A percentile compares a stretch with the other conserved stretches of the same genome.
Conservation (phyloP, 2,888 invertebrate species). For the Campopleginae sp. region DNA sequence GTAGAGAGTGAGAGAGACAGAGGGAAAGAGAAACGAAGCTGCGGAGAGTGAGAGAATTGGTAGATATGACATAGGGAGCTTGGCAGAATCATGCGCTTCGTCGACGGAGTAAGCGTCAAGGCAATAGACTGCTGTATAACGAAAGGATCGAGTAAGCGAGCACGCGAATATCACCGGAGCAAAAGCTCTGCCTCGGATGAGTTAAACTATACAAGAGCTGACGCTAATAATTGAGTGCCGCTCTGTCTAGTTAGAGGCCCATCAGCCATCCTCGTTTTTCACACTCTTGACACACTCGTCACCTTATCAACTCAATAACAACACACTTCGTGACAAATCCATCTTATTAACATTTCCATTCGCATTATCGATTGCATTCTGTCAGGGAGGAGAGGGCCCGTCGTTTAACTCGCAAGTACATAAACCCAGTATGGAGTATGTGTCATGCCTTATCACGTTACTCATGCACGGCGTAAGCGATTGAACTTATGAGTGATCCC, state of each 20-base stretch:
- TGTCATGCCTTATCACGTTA: constrained; percentile 24
- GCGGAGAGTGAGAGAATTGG: constrained; percentile 52
- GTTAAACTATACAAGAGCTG: constrained; percentile 83
- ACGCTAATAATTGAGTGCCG: constrained; percentile 84
- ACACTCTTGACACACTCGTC: constrained; percentile 79
- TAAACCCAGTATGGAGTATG: constrained; percentile 3
- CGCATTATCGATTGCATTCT: constrained; percentile 69
- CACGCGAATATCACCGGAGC: constrained; percentile 61
- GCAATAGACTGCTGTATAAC: constrained; percentile 38
- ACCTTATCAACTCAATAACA: constrained; percentile 83
- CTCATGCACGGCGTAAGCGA: constrained; percentile 27
- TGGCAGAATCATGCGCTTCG: constrained; percentile 57
- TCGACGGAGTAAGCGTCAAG: constrained; percentile 52
- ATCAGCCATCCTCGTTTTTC: constrained; percentile 62
- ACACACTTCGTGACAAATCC: constrained; percentile 82
- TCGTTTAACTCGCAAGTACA: background rate
- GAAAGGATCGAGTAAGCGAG: constrained; percentile 53
- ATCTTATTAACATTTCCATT: constrained; percentile 78
- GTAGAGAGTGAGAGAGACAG: constrained; percentile 54
- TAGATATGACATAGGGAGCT: constrained; percentile 59
- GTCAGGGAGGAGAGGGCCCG: background rate
- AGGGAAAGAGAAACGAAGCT: constrained; percentile 43
- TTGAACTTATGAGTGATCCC: constrained; percentile 14
- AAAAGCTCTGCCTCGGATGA: constrained; percentile 71
- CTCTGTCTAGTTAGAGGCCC: constrained; percentile 83